A percentile compares a stretch with the other conserved stretches of the same genome.
phyloP scores from a whole-genome alignment of 2,113 vertebrate genomes.

The Anoplopoma fimbria region DNA sequence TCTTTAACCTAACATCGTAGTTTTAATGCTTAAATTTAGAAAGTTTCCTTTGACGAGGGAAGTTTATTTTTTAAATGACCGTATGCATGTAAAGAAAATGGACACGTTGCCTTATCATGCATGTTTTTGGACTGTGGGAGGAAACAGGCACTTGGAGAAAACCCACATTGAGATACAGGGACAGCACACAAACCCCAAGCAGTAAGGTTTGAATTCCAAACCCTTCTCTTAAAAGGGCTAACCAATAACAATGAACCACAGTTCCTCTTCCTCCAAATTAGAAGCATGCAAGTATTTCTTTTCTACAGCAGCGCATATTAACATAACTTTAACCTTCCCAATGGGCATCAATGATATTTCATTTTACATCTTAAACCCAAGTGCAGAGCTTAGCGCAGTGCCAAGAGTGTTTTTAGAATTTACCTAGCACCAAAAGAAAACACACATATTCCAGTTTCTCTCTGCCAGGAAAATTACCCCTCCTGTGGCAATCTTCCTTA shows the following conservation, averaged over 20 bases:
- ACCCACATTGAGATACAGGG: not conserved
- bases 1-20: no score
- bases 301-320: slow-evolving; percentile 5
- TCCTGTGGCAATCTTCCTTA: slow-evolving; percentile 30
- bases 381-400: not conserved
- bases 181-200: not conserved
- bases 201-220: no score
- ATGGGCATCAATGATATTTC: not conserved
- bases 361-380: slow-evolving; percentile 28
- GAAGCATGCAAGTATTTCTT: not conserved
- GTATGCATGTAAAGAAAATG: no score
- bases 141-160: not conserved
- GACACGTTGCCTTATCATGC: no score
- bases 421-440: not conserved
- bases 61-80: no score
- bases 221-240: no score
- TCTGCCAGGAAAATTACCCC: slow-evolving; percentile 4
- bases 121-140: not conserved
- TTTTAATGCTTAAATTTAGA: no score
- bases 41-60: no score
- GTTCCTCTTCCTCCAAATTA: slow-evolving; percentile 6
- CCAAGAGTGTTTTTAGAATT: slow-evolving; percentile 31
- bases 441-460: not conserved
- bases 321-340: slow-evolving; percentile 30
- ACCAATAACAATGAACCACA: slow-evolving; percentile 12